Evolutionary conservation across 1,140 invertebrate species (phyloP).

Genomic region (Mylabris phalerata): DNA sequence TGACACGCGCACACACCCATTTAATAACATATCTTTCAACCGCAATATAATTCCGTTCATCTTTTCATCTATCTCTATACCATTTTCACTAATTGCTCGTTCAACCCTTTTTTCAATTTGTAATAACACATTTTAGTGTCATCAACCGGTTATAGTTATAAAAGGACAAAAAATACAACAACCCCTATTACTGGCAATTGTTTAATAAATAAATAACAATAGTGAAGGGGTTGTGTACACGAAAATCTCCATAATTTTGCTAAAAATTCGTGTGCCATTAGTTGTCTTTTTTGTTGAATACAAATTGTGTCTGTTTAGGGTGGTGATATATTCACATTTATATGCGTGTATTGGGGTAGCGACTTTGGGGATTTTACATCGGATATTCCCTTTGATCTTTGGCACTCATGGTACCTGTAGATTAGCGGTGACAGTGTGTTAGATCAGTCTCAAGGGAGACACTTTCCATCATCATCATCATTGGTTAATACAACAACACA

Average conservation of each 20-base stretch:
- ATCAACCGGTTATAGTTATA: no score
- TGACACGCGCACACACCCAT: conserved; percentile 27
- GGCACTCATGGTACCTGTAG: conserved; percentile 15
- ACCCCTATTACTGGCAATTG: no score
- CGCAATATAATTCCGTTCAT: conserved; percentile 19
- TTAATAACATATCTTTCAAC: conserved; percentile 26
- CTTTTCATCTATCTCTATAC: conserved; percentile 24
- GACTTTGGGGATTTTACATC: conserved; percentile 3
- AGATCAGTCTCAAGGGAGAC: conserved; percentile 7
- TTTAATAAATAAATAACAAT: no score
- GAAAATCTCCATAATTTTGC: no score
- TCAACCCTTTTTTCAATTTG: conserved; percentile 23
- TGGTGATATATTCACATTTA: no score
- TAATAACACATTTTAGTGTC: conserved; percentile 9
- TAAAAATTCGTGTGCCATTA: no score
- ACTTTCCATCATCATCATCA: conserved; percentile 7
- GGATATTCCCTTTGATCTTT: conserved; percentile 13
- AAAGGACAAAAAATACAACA: no score
- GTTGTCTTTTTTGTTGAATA: no score
- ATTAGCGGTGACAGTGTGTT: conserved; percentile 16
- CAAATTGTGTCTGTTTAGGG: no score
- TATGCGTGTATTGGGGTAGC: no score
- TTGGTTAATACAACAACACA: conserved; percentile 7
- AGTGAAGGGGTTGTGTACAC: no score
- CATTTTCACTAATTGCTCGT: conserved; percentile 27